A percentile compares a stretch with the other conserved stretches of the same genome.
phyloP scores from a whole-genome alignment of 2,797 vertebrate genomes.

The Sebastes steindachneri region DNA sequence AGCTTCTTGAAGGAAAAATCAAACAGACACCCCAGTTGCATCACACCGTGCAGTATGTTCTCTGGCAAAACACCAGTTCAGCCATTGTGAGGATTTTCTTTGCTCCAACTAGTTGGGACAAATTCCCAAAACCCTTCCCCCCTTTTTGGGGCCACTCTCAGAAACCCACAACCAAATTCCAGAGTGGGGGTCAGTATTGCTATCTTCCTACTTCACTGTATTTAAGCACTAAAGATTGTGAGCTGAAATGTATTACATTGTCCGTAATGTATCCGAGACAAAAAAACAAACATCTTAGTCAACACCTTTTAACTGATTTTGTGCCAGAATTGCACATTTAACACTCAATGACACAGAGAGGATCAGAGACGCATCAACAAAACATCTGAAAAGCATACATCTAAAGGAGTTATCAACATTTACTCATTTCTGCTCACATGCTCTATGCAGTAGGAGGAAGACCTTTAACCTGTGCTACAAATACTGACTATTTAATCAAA shows the following conservation, averaged over 20 bases:
- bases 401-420: not conserved
- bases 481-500: not conserved
- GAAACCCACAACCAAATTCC: constrained; percentile 44
- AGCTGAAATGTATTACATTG: not conserved
- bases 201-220: not conserved
- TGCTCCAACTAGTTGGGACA: constrained; percentile 54
- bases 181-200: constrained; percentile 14
- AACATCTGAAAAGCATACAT: not conserved
- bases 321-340: not conserved
- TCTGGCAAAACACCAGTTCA: constrained; percentile 30
- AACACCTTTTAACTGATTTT: not conserved
- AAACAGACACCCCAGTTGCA: constrained; percentile 2
- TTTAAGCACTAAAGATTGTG: not conserved
- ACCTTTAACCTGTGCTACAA: not conserved
- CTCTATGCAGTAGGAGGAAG: not conserved
- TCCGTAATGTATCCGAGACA: not conserved
- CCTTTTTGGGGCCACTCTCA: constrained; percentile 33
- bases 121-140: constrained; percentile 29
- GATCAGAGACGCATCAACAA: not conserved
- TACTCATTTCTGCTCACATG: not conserved
- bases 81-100: constrained; percentile 56
- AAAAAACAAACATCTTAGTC: not conserved
- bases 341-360: not conserved
- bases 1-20: constrained; percentile 11
- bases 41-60: constrained; percentile 25